phyloP scores from a whole-genome alignment of 2,888 invertebrate species.

The Galerucella calmariensis region DNA sequence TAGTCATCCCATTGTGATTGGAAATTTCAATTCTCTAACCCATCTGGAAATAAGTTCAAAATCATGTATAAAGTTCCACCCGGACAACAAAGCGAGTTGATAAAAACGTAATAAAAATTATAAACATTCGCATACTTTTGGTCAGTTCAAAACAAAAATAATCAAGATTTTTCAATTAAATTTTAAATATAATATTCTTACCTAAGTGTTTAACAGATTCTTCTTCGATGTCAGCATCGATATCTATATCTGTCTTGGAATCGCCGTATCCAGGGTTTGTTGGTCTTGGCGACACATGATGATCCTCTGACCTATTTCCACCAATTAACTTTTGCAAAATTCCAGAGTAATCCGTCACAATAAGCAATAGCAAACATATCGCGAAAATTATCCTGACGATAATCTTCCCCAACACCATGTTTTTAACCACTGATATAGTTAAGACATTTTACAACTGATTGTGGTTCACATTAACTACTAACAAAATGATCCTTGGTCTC shows the following conservation, averaged over 20 bases:
- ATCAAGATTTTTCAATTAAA: too few relatives aligned
- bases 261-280: slow-evolving; percentile 65
- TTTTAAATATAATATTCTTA: slow-evolving; percentile 43
- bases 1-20: too few relatives aligned
- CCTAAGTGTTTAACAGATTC: slow-evolving; percentile 63
- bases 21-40: too few relatives aligned
- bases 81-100: too few relatives aligned
- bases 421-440: slow-evolving; percentile 36
- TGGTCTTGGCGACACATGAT: slow-evolving; percentile 56
- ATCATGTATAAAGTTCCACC: too few relatives aligned
- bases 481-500: slow-evolving; percentile 44
- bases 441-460: slow-evolving; percentile 47
- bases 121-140: too few relatives aligned
- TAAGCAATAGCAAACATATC: slow-evolving; percentile 68
- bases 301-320: slow-evolving; percentile 61
- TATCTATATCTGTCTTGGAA: slow-evolving; percentile 62
- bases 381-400: slow-evolving; percentile 68
- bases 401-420: slow-evolving; percentile 60
- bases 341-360: slow-evolving; percentile 69
- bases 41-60: too few relatives aligned
- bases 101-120: too few relatives aligned
- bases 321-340: slow-evolving; percentile 66
- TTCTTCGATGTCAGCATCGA: slow-evolving; percentile 66
- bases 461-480: slow-evolving; percentile 42
- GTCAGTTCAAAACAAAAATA: too few relatives aligned